These are phyloP conservation scores for Stigmatopora argus DNA, from an alignment of 2,113 vertebrate species.

Conservation along the genomic window DNA sequence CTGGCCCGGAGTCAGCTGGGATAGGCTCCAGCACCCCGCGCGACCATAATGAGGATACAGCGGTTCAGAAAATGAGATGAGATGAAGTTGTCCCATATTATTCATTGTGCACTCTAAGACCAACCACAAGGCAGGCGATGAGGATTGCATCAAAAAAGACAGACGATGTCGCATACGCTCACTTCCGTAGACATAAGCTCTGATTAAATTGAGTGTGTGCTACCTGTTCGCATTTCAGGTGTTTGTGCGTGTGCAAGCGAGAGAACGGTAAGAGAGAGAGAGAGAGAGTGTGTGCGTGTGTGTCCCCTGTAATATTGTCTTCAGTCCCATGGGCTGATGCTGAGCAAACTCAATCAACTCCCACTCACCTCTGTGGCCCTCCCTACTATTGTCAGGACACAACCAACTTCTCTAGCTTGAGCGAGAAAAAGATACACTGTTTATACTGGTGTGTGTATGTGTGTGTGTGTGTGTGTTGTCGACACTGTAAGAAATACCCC, in stretches of 20 bases:
- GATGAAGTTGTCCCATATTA: constrained; percentile 3
- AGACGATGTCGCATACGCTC: constrained; percentile 64
- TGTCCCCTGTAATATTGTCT: constrained; percentile 74
- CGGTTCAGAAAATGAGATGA: too few relatives aligned
- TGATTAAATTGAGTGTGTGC: constrained; percentile 73
- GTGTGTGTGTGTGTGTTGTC: constrained; percentile 28
- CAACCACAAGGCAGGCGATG: constrained; percentile 23
- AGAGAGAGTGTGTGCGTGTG: constrained; percentile 31
- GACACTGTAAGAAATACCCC: constrained; percentile 47
- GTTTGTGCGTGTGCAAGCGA: constrained; percentile 24
- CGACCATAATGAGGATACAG: too few relatives aligned
- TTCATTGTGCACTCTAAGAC: constrained; percentile 30
- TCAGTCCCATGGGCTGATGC: constrained; percentile 64
- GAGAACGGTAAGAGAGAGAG: neutral
- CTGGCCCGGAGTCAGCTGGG: too few relatives aligned
- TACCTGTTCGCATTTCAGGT: constrained; percentile 57
- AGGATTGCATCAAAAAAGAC: constrained; percentile 36
- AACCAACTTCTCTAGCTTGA: constrained; percentile 34
- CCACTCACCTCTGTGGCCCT: constrained; percentile 60
- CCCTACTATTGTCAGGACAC: constrained; percentile 45
- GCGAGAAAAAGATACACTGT: constrained; percentile 10
- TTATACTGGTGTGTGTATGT: constrained; percentile 20
- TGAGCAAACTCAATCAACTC: constrained; percentile 77
- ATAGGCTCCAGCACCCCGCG: too few relatives aligned
- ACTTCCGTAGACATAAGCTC: constrained; percentile 65